Base-by-base conservation (phyloP, 2,888 invertebrate species). In the Chymomyza procnemis region DNA sequence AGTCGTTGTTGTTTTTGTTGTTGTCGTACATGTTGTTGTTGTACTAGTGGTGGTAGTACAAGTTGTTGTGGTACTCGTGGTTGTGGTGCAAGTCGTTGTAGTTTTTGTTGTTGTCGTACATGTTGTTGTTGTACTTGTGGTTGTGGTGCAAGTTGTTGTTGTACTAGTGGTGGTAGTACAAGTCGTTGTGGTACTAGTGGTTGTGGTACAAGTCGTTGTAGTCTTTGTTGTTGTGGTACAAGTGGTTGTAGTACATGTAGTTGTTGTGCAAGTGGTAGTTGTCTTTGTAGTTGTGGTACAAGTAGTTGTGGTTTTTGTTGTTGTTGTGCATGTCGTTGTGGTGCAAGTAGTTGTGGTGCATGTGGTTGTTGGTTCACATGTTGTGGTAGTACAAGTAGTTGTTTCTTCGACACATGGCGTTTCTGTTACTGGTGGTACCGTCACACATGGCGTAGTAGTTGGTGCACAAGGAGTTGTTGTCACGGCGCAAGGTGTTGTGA, bases 381-480 rank as follows among this genome's bases (percentile, higher is more conserved):
- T n/a, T n/a, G n/a, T 2, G 4, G 47, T 26, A 19, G 58, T 61
- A 3, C 66, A 52, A 9, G 56, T 60, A 4, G 70, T 60, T 5
- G 69, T 66, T 16, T 14, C 48, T 46, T 50, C 21, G 59, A 22
- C 4, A 30, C 50, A 26, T 2, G 61, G 58, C 3, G 62, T 48
- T 6, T 63, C 59, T 0, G 61, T 46, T 2, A 52, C 22, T 6
- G 61, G 12, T 9, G 64, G 67, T 1, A 52, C 19, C 5, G 48
- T 52, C 12, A 65, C 50, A 16, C 70, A 67, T 30, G 75, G 54
- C 26, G 70, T 67, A 1, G 69, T 67, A 1, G 63, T 58, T 18
- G n/a, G n/a, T n/a, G 60, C 16, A 9, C 64, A 26, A 3, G 54
- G 58, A 9, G 71, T 66, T 0, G 69, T 72, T 6, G 61, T 61